Conservation (phyloP, 2,888 invertebrate genomes). For the Dorcus hopei region DNA sequence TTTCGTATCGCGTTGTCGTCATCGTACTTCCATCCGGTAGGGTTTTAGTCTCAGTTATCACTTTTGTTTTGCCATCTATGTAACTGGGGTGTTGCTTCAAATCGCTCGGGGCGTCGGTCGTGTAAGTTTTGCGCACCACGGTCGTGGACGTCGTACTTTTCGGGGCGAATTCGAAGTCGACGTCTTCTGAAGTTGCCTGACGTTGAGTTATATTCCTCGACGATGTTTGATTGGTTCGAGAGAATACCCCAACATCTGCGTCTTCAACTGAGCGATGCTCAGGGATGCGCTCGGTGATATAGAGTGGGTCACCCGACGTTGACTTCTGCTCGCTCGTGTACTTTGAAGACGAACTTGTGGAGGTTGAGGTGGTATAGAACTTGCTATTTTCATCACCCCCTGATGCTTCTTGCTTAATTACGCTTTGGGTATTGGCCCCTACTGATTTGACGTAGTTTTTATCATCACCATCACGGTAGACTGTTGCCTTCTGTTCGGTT, state of each 20-base stretch:
- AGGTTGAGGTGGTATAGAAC: slow-evolving; percentile 42
- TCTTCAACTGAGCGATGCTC: no score
- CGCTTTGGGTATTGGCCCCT: slow-evolving; percentile 50
- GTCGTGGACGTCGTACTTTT: background rate
- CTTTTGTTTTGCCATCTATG: slow-evolving; percentile 62
- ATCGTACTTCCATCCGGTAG: slow-evolving; percentile 65
- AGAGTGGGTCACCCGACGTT: slow-evolving; percentile 20
- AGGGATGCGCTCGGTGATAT: background rate
- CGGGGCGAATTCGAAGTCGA: background rate
- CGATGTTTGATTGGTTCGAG: no score
- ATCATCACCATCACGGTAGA: slow-evolving; percentile 54
- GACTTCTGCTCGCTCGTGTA: slow-evolving; percentile 36
- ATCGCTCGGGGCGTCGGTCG: slow-evolving; percentile 37
- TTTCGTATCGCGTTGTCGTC: slow-evolving; percentile 67
- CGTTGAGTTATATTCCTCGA: background rate
- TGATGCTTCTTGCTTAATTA: slow-evolving; percentile 52
- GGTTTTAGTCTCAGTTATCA: slow-evolving; percentile 64
- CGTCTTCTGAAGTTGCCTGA: background rate
- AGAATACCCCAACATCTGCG: no score
- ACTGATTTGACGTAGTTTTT: slow-evolving; percentile 53
- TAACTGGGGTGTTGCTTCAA: slow-evolving; percentile 40
- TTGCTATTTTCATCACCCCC: slow-evolving; percentile 53
- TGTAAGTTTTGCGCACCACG: slow-evolving; percentile 29
- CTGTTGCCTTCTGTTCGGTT: slow-evolving; percentile 59
- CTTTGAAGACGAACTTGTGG: slow-evolving; percentile 39